These are phyloP conservation scores for Canis aureus DNA, from an alignment of 2,113 vertebrate genomes.

Conservation along the genomic window DNA sequence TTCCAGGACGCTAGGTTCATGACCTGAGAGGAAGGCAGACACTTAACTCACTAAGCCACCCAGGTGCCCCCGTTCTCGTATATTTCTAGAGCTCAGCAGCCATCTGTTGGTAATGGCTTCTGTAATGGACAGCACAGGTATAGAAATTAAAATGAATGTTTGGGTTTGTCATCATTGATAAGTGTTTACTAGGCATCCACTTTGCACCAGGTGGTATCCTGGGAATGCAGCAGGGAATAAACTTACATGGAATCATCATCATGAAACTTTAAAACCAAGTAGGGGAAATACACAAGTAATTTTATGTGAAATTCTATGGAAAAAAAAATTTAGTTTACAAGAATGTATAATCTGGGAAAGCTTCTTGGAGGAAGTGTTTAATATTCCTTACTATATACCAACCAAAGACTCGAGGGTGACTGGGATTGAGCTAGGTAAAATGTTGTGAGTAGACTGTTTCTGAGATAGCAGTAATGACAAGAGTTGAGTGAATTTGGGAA, in stretches of 20 bases:
- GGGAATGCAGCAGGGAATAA: not conserved
- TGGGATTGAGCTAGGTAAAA: conserved; percentile 9
- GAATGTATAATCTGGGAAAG: not conserved
- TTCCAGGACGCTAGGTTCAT: too few relatives aligned
- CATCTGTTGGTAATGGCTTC: not conserved
- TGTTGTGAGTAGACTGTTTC: not conserved
- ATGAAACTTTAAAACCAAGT: not conserved
- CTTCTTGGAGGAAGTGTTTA: conserved; percentile 30
- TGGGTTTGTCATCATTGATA: not conserved
- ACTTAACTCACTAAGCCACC: too few relatives aligned
- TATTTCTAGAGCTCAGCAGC: not conserved
- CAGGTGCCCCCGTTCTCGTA: too few relatives aligned
- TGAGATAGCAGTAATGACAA: not conserved
- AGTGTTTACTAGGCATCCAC: not conserved
- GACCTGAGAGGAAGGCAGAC: too few relatives aligned
- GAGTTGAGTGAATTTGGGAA: not conserved
- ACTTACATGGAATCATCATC: not conserved
- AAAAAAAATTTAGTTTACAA: not conserved
- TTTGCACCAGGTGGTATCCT: not conserved
- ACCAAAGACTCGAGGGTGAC: not conserved
- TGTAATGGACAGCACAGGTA: not conserved
- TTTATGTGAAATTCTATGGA: not conserved
- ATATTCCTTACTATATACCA: too few relatives aligned
- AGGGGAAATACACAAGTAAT: not conserved
- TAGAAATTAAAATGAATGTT: not conserved